A percentile compares a stretch with the other conserved stretches of the same genome.
These are phyloP conservation scores for Lutraria rhynchaena DNA, from an alignment of 1,140 invertebrate genomes.

Conservation along the genomic window DNA sequence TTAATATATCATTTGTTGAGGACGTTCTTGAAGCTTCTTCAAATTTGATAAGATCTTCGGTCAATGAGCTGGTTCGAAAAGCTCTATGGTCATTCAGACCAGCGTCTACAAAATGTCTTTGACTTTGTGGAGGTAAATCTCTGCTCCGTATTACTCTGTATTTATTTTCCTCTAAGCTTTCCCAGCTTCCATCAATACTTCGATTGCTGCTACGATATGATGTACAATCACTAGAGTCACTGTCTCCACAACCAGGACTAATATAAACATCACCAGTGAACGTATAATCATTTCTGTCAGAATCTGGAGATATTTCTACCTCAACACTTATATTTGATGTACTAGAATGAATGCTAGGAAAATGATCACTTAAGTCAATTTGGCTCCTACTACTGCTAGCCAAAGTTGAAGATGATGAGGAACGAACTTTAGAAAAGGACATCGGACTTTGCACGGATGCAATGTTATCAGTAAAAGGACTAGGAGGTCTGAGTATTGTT, in stretches of 20 bases:
- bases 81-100: neutral
- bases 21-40: conserved; percentile 2
- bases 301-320: neutral
- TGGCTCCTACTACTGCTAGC: conserved; percentile 16
- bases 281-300: neutral
- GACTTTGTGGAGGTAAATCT: conserved; percentile 26
- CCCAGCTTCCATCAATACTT: conserved; percentile 41
- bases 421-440: conserved; percentile 9
- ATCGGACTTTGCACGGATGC: conserved; percentile 4
- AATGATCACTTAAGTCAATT: conserved; percentile 47
- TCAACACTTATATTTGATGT: conserved; percentile 22
- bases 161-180: conserved; percentile 38
- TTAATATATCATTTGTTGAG: conserved; percentile 28
- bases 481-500: conserved; percentile 19
- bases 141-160: conserved; percentile 40
- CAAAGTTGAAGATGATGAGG: conserved; percentile 5
- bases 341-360: conserved; percentile 49
- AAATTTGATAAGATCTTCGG: conserved; percentile 33
- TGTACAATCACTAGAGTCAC: conserved; percentile 8
- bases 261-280: conserved; percentile 55
- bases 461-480: conserved; percentile 1
- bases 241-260: neutral
- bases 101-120: neutral
- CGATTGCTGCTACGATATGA: conserved; percentile 1
- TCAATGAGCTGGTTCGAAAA: neutral